These are phyloP conservation scores for Eubucco bourcierii DNA, from an alignment of 2,113 vertebrate species.

Conservation along the genomic window DNA sequence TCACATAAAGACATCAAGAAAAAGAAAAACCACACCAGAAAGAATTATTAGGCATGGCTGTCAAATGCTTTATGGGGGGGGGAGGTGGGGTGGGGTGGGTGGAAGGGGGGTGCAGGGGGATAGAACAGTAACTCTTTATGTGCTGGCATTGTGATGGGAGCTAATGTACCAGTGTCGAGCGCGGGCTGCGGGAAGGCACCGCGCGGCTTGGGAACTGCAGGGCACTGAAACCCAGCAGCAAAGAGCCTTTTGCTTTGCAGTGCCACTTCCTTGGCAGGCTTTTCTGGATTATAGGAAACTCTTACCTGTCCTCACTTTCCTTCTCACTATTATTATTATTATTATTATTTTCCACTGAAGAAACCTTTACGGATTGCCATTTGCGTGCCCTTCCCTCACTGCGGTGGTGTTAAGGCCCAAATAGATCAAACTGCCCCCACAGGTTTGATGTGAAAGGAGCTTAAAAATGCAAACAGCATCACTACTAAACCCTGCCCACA, in stretches of 20 bases:
- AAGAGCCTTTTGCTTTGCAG: background rate
- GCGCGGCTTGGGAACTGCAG: background rate
- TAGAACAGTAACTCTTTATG: slow-evolving; percentile 70
- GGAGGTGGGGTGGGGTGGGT: background rate
- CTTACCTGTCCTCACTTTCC: fast-evolving
- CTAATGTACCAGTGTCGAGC: slow-evolving; percentile 32
- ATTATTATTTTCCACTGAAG: background rate
- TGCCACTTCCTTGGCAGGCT: background rate
- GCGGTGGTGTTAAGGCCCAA: background rate
- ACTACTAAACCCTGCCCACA: background rate
- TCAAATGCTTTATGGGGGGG: slow-evolving; percentile 85
- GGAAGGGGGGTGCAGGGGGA: slow-evolving; percentile 1
- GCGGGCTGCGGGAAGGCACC: slow-evolving; percentile 11
- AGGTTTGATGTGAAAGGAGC: background rate
- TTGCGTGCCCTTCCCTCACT: background rate
- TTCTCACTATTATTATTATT: background rate
- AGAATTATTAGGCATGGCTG: slow-evolving; percentile 99
- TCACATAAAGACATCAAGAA: slow-evolving; percentile 98
- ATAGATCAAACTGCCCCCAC: background rate
- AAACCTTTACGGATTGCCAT: background rate
- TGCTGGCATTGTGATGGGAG: slow-evolving; percentile 62
- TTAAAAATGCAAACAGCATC: background rate
- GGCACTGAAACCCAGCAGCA: background rate
- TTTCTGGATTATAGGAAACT: background rate
- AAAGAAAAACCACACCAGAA: slow-evolving; percentile 87